Percentiles rank a stretch among this genome's conserved stretches.
phyloP scores from a whole-genome alignment of 2,888 invertebrate species.

The Eugnorisma glareosa region DNA sequence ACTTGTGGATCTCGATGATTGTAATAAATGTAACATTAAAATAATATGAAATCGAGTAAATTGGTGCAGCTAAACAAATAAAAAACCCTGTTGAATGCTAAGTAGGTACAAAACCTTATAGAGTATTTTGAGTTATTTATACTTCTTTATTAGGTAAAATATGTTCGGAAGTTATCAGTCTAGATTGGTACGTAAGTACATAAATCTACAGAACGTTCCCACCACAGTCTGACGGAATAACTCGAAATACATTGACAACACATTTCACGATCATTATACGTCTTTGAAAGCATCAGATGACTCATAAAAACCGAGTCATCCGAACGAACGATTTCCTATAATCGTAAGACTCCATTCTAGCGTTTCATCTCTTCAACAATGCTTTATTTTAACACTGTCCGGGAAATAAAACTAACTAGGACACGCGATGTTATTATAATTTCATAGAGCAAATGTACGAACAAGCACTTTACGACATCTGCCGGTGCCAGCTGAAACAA shows the following conservation, averaged over 20 bases:
- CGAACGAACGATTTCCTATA: neutral
- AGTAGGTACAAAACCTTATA: neutral
- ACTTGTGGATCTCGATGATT: too few relatives aligned
- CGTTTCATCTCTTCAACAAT: constrained; percentile 8
- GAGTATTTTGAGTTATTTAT: neutral
- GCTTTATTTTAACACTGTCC: neutral
- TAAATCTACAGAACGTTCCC: neutral
- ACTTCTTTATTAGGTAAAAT: too few relatives aligned
- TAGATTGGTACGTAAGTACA: neutral
- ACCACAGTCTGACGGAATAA: constrained; percentile 14
- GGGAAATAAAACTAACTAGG: constrained; percentile 13
- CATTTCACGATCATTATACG: constrained; percentile 18
- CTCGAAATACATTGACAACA: constrained; percentile 9
- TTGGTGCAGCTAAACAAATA: too few relatives aligned
- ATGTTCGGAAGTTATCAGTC: neutral
- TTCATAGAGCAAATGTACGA: neutral
- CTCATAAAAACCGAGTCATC: constrained; percentile 3
- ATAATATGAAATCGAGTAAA: neutral
- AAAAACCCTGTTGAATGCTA: neutral
- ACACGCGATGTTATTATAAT: constrained; percentile 17
- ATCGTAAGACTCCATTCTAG: neutral
- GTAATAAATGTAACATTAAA: neutral
- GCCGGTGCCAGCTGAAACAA: neutral
- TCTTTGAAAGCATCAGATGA: constrained; percentile 28
- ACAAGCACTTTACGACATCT: too few relatives aligned